These are phyloP conservation scores for Thalassarche chlororhynchos DNA, from an alignment of 2,113 vertebrate species.

Conservation along the genomic window DNA sequence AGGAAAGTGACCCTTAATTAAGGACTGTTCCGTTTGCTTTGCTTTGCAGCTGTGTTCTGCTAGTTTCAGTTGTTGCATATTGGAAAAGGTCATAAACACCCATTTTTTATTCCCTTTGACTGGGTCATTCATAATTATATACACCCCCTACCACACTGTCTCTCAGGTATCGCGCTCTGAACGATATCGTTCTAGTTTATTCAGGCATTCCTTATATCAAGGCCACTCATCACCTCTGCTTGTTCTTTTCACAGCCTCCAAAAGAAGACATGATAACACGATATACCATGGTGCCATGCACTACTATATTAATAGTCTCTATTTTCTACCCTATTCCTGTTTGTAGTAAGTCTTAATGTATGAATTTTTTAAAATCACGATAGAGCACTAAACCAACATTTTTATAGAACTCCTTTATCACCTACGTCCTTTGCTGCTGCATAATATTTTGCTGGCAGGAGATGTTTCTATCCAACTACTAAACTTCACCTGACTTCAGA, in stretches of 20 bases:
- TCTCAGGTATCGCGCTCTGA: not conserved
- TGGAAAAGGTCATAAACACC: not conserved
- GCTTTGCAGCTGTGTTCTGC: not conserved
- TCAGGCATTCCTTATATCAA: not conserved
- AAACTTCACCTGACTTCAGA: not conserved
- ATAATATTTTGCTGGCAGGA: not conserved
- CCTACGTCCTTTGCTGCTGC: not conserved
- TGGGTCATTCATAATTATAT: not conserved
- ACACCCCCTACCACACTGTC: not conserved
- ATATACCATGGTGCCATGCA: not conserved
- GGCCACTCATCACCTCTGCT: not conserved
- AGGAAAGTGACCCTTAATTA: not conserved
- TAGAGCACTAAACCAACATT: not conserved
- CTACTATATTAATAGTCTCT: not conserved
- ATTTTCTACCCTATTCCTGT: not conserved
- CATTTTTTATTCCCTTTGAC: not conserved
- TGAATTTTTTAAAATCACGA: not conserved
- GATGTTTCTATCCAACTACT: not conserved
- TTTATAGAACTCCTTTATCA: not conserved
- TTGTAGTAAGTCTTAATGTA: not conserved
- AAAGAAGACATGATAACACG: not conserved
- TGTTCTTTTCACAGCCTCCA: not conserved
- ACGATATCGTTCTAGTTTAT: rapidly evolving
- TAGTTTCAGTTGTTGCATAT: not conserved
- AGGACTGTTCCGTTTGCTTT: not conserved